These are phyloP conservation scores for Raja brachyura DNA, from an alignment of 2,113 vertebrate genomes.

Conservation along the genomic window DNA sequence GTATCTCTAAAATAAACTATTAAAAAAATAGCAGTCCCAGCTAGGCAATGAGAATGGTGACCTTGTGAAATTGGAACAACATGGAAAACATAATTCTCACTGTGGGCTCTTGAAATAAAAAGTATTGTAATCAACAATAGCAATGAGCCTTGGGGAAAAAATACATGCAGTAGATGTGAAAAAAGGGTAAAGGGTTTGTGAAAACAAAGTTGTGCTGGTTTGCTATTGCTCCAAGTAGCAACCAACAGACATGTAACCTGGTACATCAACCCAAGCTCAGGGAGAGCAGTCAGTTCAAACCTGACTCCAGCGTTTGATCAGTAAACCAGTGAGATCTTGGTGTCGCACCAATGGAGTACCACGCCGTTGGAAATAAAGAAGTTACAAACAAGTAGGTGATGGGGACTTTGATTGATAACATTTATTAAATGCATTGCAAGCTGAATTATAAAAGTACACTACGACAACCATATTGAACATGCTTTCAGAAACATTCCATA, in stretches of 20 bases:
- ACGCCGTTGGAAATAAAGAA: no score
- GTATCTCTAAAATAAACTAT: no score
- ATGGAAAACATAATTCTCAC: neutral
- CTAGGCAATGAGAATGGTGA: neutral
- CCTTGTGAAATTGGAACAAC: neutral
- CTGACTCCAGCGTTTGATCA: neutral
- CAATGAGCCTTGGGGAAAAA: neutral
- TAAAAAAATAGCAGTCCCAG: neutral
- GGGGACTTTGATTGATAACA: neutral
- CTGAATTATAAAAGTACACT: slow-evolving; percentile 32
- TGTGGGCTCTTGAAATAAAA: neutral
- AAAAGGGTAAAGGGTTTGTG: neutral
- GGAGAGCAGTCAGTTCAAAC: neutral
- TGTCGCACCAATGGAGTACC: neutral
- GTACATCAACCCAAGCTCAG: neutral
- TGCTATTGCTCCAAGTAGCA: neutral
- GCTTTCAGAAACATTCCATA: slow-evolving; percentile 7
- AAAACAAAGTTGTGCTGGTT: neutral
- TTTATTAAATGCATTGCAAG: slow-evolving; percentile 35
- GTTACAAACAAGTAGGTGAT: neutral
- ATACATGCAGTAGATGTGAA: no score
- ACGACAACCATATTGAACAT: slow-evolving; percentile 8
- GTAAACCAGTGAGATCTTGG: neutral
- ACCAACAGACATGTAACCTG: neutral
- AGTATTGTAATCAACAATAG: neutral